These are phyloP conservation scores for Drosophila repleta DNA, from an alignment of 1,140 invertebrate genomes.

Conservation along the genomic window DNA sequence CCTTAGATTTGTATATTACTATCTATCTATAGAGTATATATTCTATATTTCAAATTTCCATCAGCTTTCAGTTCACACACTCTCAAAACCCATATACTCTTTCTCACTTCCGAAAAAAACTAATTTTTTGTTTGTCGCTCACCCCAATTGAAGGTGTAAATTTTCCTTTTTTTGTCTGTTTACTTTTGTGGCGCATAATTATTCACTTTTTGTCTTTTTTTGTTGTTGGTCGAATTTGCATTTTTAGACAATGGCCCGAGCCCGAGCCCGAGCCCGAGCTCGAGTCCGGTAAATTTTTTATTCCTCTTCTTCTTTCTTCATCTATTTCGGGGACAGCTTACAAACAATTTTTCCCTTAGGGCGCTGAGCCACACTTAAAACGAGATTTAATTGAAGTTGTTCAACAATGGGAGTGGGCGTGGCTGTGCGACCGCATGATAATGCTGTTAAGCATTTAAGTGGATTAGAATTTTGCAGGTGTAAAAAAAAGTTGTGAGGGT, in stretches of 20 bases:
- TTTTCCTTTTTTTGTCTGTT: constrained; percentile 40
- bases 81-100: background rate
- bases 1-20: too few species aligned
- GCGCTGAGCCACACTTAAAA: constrained; percentile 52
- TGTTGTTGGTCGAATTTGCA: constrained; percentile 68
- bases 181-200: constrained; percentile 60
- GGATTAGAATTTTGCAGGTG: constrained; percentile 78
- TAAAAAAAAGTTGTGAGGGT: constrained; percentile 28
- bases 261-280: too few species aligned
- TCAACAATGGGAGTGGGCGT: constrained; percentile 59
- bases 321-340: constrained; percentile 57
- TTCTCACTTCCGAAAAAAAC: background rate
- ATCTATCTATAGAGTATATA: too few species aligned
- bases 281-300: constrained; percentile 27
- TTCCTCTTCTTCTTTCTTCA: constrained; percentile 26
- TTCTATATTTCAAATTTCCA: too few species aligned
- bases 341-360: constrained; percentile 58
- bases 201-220: constrained; percentile 64
- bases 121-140: constrained; percentile 38
- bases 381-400: constrained; percentile 79
- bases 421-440: constrained; percentile 57
- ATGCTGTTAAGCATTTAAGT: constrained; percentile 80
- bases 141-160: constrained; percentile 70
- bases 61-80: too few species aligned
- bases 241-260: constrained; percentile 77